Conservation (phyloP, 1,140 invertebrate species). For the Camponotus floridanus region DNA sequence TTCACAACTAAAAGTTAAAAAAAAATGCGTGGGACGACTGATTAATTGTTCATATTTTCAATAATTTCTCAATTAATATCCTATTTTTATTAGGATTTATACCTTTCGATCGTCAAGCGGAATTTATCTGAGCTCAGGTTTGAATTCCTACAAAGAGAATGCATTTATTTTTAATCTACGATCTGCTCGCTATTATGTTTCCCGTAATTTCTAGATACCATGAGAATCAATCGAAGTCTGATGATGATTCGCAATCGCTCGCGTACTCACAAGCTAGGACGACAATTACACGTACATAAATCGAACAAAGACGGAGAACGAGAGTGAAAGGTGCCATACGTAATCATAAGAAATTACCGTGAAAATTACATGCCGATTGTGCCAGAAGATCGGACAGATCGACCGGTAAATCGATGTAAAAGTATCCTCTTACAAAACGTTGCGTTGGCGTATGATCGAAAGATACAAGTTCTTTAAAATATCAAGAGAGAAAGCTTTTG, state of each 20-base stretch:
- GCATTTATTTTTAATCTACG: background rate
- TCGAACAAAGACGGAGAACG: conserved; percentile 1
- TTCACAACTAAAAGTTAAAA: background rate
- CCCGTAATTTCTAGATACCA: background rate
- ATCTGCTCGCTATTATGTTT: background rate
- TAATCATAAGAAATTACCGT: conserved; percentile 73
- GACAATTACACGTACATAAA: conserved; percentile 38
- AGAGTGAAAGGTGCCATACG: conserved; percentile 72
- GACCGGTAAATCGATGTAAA: conserved; percentile 52
- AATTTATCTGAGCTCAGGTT: background rate
- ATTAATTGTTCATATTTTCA: background rate
- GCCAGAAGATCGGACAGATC: conserved; percentile 68
- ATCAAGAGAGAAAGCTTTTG: conserved; percentile 57
- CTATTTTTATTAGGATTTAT: background rate
- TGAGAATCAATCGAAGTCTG: conserved; percentile 17
- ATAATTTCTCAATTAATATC: conserved; percentile 4
- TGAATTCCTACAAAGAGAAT: background rate
- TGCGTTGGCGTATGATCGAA: conserved; percentile 55
- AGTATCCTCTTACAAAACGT: conserved; percentile 40
- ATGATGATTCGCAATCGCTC: conserved; percentile 19
- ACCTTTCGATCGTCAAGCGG: background rate
- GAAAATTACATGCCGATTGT: conserved; percentile 71
- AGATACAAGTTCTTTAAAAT: conserved; percentile 33
- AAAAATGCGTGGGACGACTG: background rate
- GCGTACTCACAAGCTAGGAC: conserved; percentile 42